Base-by-base conservation (phyloP, 1,140 invertebrate genomes). In the Ylistrum balloti region DNA sequence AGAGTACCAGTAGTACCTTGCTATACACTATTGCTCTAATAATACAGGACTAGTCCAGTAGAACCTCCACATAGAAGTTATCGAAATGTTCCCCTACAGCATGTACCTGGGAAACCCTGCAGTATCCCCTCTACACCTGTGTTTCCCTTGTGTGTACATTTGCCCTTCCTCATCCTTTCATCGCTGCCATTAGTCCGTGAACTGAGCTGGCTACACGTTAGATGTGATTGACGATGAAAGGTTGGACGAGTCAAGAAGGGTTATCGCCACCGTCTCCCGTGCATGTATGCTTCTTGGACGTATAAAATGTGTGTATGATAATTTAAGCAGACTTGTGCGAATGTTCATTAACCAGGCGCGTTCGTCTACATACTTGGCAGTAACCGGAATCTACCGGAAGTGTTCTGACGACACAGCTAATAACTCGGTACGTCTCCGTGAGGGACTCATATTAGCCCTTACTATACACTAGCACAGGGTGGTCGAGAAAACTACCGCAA, bases 221-320 rank as follows among this genome's bases (percentile, higher is more conserved):
- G 56, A 74, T 74, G 56, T 74, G n/a, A 74, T 74, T 74, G 56
- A 28, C 56, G 56, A 74, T 74, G 56, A 74, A 74, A 74, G 56
- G 56, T 74, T 3, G 56, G n/a, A n/a, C 56, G 20, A 74, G 56
- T 74, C 3, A 74, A n/a, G 0, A 28, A n/a, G 22, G 56, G 56
- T 74, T 74, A n/a, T n/a, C n/a, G 56, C 56, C 56, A 74, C 56
- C 56, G n/a, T 28, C 56, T 74, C n/a, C 2, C 56, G n/a, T 17
- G 56, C 56, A 74, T 74, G 22, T 17, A 74, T 74, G 22, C 56
- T 22, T 17, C n/a, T 28, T 74, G 56, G 5, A 74, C 56, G 56
- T n/a, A n/a, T 74, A 74, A 5, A 5, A 74, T 28, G 56, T 74
- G 56, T 74, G n/a, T 74, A 28, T 74, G 17, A 28, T 74, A 74